Conservation (phyloP, 2,797 vertebrate species). For the Alcedo quadribrachys region DNA sequence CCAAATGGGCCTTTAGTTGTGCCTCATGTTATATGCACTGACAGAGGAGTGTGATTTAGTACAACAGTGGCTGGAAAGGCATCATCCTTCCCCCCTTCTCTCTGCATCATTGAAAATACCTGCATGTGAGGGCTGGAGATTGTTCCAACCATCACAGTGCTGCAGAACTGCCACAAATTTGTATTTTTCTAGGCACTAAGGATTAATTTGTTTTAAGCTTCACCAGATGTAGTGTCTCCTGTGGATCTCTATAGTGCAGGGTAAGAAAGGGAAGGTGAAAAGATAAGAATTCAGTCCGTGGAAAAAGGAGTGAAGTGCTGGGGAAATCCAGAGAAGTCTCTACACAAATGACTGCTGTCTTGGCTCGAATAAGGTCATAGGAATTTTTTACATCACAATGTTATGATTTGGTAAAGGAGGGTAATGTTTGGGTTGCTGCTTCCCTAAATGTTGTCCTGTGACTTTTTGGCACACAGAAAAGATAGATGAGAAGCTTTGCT, state of each 20-base stretch:
- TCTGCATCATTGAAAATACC: background rate
- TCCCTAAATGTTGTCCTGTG: background rate
- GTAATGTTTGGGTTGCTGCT: background rate
- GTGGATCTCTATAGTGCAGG: background rate
- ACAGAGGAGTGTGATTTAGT: background rate
- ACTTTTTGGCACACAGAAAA: slow-evolving; percentile 77
- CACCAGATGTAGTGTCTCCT: background rate
- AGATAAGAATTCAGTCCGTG: background rate
- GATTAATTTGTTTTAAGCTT: background rate
- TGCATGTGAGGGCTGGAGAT: background rate
- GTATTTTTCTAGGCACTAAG: background rate
- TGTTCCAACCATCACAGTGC: background rate
- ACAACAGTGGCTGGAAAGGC: background rate
- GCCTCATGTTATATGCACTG: background rate
- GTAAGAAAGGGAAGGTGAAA: background rate
- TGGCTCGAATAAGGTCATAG: background rate
- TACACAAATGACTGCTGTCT: background rate
- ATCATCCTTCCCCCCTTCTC: background rate
- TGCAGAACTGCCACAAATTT: background rate
- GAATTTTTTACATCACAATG: background rate
- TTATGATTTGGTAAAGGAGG: background rate
- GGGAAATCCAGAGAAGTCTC: background rate
- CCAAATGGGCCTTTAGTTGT: background rate
- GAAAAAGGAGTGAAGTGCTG: background rate
- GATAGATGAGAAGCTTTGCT: background rate